Percentiles rank a stretch among this genome's conserved stretches.
Evolutionary conservation across 2,888 invertebrate species (phyloP).

Genomic region (Meteorus colon): DNA sequence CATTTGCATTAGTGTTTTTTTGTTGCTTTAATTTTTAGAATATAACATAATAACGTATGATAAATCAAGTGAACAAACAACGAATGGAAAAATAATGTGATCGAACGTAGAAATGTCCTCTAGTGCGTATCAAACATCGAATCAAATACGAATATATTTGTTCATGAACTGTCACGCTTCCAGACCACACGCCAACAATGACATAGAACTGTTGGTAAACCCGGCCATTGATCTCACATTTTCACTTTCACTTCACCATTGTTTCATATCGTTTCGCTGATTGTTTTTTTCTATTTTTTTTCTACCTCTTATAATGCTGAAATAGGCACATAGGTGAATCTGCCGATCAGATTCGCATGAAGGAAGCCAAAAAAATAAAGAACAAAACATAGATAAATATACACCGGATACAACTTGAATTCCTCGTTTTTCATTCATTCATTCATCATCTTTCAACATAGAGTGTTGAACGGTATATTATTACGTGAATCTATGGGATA

Average conservation of each 20-base stretch:
- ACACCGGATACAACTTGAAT: slow-evolving; percentile 1
- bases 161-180: slow-evolving; percentile 27
- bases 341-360: slow-evolving; percentile 9
- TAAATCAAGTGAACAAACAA: neutral
- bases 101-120: neutral
- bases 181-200: slow-evolving; percentile 21
- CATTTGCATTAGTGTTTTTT: neutral
- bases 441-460: slow-evolving; percentile 10
- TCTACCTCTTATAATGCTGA: neutral
- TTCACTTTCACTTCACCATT: slow-evolving; percentile 30
- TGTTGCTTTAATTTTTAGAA: neutral
- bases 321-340: slow-evolving; percentile 16
- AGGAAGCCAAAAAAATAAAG: neutral
- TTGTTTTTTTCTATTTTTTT: slow-evolving; percentile 13
- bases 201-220: slow-evolving; percentile 8
- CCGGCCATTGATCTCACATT: slow-evolving; percentile 27
- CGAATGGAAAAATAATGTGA: slow-evolving; percentile 1
- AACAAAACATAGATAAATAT: neutral
- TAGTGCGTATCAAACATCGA: slow-evolving; percentile 19
- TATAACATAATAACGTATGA: neutral
- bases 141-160: neutral
- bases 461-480: neutral
- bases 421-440: slow-evolving; percentile 12
- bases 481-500: neutral
- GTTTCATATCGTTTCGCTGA: slow-evolving; percentile 21